A percentile compares a stretch with the other conserved stretches of the same genome.
These are phyloP conservation scores for Poeciliopsis turrubarensis DNA, from an alignment of 2,113 vertebrate genomes.

Conservation along the genomic window DNA sequence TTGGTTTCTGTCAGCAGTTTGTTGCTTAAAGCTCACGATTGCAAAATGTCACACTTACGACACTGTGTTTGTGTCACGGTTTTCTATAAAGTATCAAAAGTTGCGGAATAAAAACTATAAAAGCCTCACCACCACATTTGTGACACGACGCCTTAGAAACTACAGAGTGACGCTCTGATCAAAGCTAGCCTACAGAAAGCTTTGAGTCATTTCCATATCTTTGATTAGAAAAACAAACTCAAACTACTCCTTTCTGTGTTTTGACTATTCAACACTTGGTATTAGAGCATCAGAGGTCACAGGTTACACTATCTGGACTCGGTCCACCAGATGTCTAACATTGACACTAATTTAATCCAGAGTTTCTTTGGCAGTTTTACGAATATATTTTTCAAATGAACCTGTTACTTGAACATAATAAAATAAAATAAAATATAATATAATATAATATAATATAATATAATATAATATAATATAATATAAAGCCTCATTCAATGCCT, in stretches of 20 bases:
- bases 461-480: neutral
- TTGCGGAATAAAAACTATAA: neutral
- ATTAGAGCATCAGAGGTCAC: neutral
- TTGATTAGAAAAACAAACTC: neutral
- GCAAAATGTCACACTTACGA: neutral
- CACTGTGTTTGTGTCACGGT: neutral
- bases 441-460: too few species aligned
- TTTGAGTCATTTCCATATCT: neutral
- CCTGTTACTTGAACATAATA: neutral
- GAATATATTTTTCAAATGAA: neutral
- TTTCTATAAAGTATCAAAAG: neutral
- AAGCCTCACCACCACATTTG: neutral
- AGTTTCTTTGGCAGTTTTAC: neutral
- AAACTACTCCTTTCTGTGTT: neutral
- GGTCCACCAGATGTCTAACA: too few species aligned
- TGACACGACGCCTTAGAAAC: neutral
- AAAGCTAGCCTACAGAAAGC: neutral
- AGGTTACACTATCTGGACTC: neutral
- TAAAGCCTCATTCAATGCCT: neutral
- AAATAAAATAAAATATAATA: too few species aligned
- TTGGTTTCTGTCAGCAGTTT: conserved; percentile 37
- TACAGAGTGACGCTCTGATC: neutral
- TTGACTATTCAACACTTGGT: neutral
- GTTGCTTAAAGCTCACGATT: conserved; percentile 23
- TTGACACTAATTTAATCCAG: too few species aligned